Base-by-base conservation (phyloP, 1,140 invertebrate genomes). In the Caenorhabditis latens region DNA sequence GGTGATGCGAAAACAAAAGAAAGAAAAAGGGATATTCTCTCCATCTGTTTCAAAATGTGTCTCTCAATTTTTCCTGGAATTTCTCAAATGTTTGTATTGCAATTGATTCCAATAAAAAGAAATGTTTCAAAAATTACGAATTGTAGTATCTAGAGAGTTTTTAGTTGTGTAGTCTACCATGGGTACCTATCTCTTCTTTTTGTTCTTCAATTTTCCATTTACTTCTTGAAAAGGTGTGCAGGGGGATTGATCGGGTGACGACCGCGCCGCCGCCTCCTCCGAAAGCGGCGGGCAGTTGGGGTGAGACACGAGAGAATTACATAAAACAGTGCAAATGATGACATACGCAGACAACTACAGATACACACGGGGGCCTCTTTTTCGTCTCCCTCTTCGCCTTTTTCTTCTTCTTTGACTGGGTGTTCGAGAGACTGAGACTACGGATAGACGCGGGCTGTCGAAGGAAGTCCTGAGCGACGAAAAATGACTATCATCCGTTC, bases 351-450 rank as follows among this genome's bases (percentile, higher is more conserved):
- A 40, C 21, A 65, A 40, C 13, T 8, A 46, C 67, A 71, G 11
- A 71, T 32, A 71, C 67, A 71, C 67, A 71, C 67, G 71, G 71
- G 71, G 71, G 71, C 71, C 71, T 50, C 71, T 79, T 79, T 11
- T 79, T 2, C 46, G 46, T 79, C 71, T 40, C 19, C 71, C 53
- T 16, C 46, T 24, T 53, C n/a, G 46, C 46, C 46, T 24, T 79
- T 79, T 50, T 21, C 42, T 53, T 32, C n/a, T 79, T 79, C 71
- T 4, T 7, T 79, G 71, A 6, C 43, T 79, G 43, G 71, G 71
- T 79, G 71, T 79, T 50, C 71, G 46, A 79, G 46, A 50, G 71
- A 79, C 14, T 79, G 71, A 50, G 71, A 79, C 71, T 46, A 32
- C 43, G 43, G 71, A 79, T 19, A 71, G 65, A 71, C 65, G 65